Evolutionary conservation across 2,113 vertebrate genomes (phyloP).

Genomic region (Salvator merianae): DNA sequence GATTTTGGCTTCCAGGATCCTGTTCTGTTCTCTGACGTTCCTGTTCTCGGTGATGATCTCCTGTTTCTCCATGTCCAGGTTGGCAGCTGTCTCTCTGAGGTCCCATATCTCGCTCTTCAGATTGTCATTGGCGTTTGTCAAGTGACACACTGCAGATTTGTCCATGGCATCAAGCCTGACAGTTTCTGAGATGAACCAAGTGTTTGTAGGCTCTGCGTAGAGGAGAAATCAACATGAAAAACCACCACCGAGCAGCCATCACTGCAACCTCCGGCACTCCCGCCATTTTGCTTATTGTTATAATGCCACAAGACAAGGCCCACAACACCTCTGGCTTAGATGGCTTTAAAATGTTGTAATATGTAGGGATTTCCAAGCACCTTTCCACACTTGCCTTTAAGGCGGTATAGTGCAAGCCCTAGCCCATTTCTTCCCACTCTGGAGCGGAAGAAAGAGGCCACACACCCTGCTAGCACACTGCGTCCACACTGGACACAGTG

Average conservation of each 20-base stretch:
- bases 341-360: too few species aligned
- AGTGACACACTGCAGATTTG: neutral
- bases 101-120: neutral
- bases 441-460: too few species aligned
- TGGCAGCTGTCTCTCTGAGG: neutral
- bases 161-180: rapidly evolving
- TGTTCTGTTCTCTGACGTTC: neutral
- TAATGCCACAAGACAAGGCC: neutral
- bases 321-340: too few species aligned
- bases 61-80: neutral
- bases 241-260: neutral
- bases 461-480: too few species aligned
- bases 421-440: too few species aligned
- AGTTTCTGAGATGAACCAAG: neutral
- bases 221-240: neutral
- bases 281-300: too few species aligned
- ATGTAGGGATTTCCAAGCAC: too few species aligned
- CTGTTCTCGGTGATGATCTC: neutral
- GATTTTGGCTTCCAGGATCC: neutral
- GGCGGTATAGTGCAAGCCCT: too few species aligned
- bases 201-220: neutral
- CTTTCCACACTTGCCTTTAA: too few species aligned
- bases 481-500: too few species aligned
- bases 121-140: neutral
- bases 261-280: neutral